Evolutionary conservation across 1,140 invertebrate species (phyloP), one percentile per base, ranked within the genome.

Genomic region (Zaprionus nigranus): DNA sequence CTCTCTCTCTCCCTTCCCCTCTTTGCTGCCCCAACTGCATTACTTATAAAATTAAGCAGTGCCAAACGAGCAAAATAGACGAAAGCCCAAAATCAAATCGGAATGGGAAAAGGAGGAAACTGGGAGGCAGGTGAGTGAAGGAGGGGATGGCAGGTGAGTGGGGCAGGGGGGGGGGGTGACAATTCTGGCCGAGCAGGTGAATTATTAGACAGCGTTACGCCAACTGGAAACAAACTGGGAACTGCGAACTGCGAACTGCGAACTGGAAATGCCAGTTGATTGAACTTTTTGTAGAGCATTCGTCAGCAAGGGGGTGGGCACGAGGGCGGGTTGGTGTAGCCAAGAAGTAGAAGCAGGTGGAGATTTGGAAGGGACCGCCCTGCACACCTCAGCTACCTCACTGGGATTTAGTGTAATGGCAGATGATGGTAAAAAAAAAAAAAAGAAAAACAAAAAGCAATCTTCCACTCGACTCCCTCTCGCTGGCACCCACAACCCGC

Each of bases 11-110:
- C 6, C 22, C 43, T 17, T 38, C 46, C 49, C n/a, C 28, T 30
- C 12, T 30, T 17, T 24, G 2, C 12, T 15, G 5, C 11, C 11
- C 43, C 4, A 34, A 60, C n/a, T 79, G 72, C 76, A 75, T 80
- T 86, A 87, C 83, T 78, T 80, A 82, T 82, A 86, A 80, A 80
- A 86, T 86, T 86, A 87, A 87, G 71, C 76, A 86, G 83, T 87
- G 73, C 72, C 83, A 66, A 73, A 54, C 28, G 68, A 26, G 34
- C 60, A 71, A 79, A 81, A 68, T 46, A 61, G 65, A 86, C 67
- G 86, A 53, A 62, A 80, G 61, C 54, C 30, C 61, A 64, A 65
- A 67, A 66, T 54, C 51, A 61, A 56, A 74, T 74, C 24, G 71
- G 9, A 34, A 34, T 11, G 9, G 30, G 30, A 11, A 34, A 34